phyloP scores from a whole-genome alignment of 2,888 invertebrate genomes.

The Microplitis deprimator region DNA sequence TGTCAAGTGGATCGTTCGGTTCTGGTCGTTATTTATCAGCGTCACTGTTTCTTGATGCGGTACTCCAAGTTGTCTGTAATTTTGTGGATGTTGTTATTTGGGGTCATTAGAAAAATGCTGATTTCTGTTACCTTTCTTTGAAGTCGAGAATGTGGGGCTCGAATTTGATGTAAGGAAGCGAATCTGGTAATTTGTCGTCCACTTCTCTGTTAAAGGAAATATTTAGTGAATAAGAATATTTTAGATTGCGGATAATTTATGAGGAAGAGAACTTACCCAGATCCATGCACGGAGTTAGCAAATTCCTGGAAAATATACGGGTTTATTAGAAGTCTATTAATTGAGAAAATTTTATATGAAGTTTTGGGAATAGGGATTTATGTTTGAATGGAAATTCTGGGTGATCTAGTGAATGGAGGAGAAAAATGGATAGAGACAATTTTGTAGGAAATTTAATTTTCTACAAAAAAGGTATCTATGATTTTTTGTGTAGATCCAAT shows the following conservation, averaged over 20 bases:
- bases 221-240: slow-evolving; percentile 46
- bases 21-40: slow-evolving; percentile 87
- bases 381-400: too few relatives aligned
- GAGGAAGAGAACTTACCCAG: slow-evolving; percentile 60
- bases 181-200: slow-evolving; percentile 64
- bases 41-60: slow-evolving; percentile 90
- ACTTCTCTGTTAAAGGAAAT: slow-evolving; percentile 57
- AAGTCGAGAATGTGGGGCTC: slow-evolving; percentile 81
- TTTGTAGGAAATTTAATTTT: too few relatives aligned
- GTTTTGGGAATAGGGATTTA: too few relatives aligned
- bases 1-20: slow-evolving; percentile 90
- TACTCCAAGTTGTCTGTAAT: slow-evolving; percentile 85
- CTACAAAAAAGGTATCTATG: too few relatives aligned
- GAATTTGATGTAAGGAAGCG: slow-evolving; percentile 74
- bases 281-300: slow-evolving; percentile 63
- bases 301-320: slow-evolving; percentile 61
- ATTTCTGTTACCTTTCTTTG: slow-evolving; percentile 76
- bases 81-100: slow-evolving; percentile 21
- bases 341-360: too few relatives aligned
- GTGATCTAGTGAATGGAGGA: too few relatives aligned
- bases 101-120: slow-evolving; percentile 16
- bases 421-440: too few relatives aligned
- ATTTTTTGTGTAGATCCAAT: too few relatives aligned
- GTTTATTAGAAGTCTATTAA: not conserved
- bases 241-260: too few relatives aligned